phyloP scores from a whole-genome alignment of 2,888 invertebrate species.

The Lepidochitona cinerea region DNA sequence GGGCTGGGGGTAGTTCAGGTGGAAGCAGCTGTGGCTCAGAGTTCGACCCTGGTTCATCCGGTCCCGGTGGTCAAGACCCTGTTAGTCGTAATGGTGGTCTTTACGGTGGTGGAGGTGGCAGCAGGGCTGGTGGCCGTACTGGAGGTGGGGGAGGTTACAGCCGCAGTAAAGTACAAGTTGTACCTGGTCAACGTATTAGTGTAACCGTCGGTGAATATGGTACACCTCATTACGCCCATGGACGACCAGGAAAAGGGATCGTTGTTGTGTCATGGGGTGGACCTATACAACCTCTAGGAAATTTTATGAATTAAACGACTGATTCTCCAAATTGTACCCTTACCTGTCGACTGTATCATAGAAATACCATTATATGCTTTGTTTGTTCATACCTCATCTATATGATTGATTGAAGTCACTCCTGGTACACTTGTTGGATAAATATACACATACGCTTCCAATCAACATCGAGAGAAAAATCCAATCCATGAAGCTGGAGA shows the following conservation, averaged over 20 bases:
- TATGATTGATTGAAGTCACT: too few species aligned
- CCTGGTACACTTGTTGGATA: too few species aligned
- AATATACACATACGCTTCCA: too few species aligned
- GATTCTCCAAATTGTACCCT: too few species aligned
- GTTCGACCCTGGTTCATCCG: background rate
- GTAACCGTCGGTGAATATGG: background rate
- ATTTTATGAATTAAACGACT: background rate
- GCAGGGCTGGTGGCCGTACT: background rate
- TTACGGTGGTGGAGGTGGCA: background rate
- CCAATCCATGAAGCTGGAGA: too few species aligned
- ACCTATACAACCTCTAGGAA: background rate
- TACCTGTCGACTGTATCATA: too few species aligned
- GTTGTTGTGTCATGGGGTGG: slow-evolving; percentile 4
- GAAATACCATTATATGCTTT: too few species aligned
- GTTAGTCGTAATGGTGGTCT: background rate
- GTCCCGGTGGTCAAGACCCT: background rate
- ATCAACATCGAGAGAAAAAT: too few species aligned
- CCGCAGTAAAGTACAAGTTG: background rate
- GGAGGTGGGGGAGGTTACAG: background rate
- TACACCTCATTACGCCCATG: background rate
- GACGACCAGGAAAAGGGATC: background rate
- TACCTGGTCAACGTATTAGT: background rate
- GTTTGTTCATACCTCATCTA: too few species aligned
- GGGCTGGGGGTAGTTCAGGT: background rate
- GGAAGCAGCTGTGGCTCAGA: background rate